Evolutionary conservation across 2,888 invertebrate species (phyloP).

Genomic region (Eupithecia subfuscata): DNA sequence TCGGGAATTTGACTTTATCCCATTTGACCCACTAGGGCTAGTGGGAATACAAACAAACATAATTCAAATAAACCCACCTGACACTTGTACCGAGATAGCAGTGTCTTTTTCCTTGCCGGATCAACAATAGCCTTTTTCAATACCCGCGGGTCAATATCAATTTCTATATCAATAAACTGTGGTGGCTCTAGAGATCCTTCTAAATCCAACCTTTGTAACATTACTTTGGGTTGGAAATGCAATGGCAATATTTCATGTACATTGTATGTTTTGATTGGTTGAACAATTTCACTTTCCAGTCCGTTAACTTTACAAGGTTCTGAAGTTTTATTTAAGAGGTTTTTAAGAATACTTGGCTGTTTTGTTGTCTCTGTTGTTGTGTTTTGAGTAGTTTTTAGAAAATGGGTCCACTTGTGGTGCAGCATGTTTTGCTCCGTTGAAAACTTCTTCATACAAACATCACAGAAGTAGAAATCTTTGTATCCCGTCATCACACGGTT

Average conservation of each 20-base stretch:
- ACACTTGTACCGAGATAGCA: constrained; percentile 67
- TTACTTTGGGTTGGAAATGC: constrained; percentile 57
- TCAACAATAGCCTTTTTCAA: constrained; percentile 59
- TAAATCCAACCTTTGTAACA: constrained; percentile 56
- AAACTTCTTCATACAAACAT: constrained; percentile 70
- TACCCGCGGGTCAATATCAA: constrained; percentile 20
- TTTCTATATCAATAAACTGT: constrained; percentile 27
- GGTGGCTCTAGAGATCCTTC: constrained; percentile 26
- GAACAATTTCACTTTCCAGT: neutral
- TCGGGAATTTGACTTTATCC: neutral
- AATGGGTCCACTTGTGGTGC: constrained; percentile 75
- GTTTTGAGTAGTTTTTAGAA: constrained; percentile 57
- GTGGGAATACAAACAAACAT: neutral
- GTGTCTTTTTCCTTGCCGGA: constrained; percentile 61
- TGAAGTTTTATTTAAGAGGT: constrained; percentile 4
- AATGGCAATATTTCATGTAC: constrained; percentile 59
- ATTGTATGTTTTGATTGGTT: constrained; percentile 51
- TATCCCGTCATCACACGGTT: constrained; percentile 67
- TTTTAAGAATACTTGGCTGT: constrained; percentile 39
- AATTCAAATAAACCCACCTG: constrained; percentile 54
- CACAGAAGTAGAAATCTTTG: constrained; percentile 71
- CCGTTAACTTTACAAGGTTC: neutral
- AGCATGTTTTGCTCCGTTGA: constrained; percentile 67
- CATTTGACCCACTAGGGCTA: neutral
- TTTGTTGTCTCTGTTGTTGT: neutral